phyloP scores from a whole-genome alignment of 1,140 invertebrate genomes.

The Calliphora vicina region DNA sequence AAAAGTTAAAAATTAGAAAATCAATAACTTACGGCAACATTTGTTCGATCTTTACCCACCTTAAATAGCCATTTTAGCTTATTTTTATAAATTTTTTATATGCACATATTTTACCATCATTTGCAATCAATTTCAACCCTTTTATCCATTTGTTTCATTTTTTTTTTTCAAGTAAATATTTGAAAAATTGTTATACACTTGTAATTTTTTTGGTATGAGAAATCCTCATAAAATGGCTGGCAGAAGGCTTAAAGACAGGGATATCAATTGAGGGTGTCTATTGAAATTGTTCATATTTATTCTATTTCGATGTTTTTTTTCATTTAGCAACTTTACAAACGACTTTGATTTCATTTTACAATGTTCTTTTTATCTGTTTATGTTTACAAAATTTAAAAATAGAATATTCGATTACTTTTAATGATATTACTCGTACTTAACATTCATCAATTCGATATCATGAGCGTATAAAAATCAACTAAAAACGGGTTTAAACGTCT shows the following conservation, averaged over 20 bases:
- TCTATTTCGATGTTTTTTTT: too few relatives aligned
- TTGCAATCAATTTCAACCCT: conserved; percentile 35
- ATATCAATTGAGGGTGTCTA: background rate
- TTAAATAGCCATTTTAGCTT: background rate
- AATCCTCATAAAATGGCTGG: background rate
- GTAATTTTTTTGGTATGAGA: background rate
- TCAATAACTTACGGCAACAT: too few relatives aligned
- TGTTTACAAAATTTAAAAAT: background rate
- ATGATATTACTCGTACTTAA: conserved; percentile 21
- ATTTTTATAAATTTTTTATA: too few relatives aligned
- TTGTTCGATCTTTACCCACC: too few relatives aligned
- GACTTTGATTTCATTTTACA: conserved; percentile 25
- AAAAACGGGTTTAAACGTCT: background rate
- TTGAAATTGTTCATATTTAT: background rate
- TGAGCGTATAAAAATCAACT: background rate
- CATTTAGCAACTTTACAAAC: background rate
- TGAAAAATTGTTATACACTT: conserved; percentile 34
- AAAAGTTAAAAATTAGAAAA: too few relatives aligned
- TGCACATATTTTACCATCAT: conserved; percentile 15
- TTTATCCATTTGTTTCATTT: background rate
- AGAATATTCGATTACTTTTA: conserved; percentile 8
- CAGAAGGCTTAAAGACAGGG: background rate
- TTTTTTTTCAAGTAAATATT: conserved; percentile 27
- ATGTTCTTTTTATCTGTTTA: conserved; percentile 21
- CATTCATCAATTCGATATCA: conserved; percentile 24